Percentiles rank a stretch among this genome's conserved stretches.
Evolutionary conservation across 2,888 invertebrate species (phyloP).

Genomic region (Cacoxenus indagator): DNA sequence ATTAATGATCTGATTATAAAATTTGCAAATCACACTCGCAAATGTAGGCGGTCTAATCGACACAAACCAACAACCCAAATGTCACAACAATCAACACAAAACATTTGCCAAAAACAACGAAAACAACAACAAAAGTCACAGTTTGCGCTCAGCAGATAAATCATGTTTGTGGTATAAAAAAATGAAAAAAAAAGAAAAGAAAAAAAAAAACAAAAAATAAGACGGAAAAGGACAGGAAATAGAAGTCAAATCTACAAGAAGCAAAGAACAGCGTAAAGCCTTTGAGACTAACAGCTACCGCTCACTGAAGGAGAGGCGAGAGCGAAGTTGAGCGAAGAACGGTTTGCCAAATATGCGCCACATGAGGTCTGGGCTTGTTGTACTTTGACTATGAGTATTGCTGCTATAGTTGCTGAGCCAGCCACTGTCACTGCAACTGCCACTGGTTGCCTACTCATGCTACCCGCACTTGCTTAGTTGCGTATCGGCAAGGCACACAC

Average conservation of each 20-base stretch:
- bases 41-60: constrained; percentile 43
- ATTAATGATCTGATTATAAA: neutral
- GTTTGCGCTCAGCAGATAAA: neutral
- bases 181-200: neutral
- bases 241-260: constrained; percentile 29
- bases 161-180: neutral
- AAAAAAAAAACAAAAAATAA: neutral
- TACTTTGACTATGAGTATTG: neutral
- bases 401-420: neutral
- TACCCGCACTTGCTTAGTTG: neutral
- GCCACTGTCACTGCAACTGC: constrained; percentile 6
- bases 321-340: constrained; percentile 42
- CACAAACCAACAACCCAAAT: constrained; percentile 22
- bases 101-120: neutral
- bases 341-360: constrained; percentile 56
- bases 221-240: too few species aligned
- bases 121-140: neutral
- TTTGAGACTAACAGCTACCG: constrained; percentile 29
- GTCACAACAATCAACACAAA: constrained; percentile 23
- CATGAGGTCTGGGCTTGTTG: constrained; percentile 45
- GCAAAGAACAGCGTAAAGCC: constrained; percentile 20
- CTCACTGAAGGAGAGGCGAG: neutral
- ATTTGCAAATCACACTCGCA: constrained; percentile 12
- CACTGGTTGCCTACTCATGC: constrained; percentile 1
- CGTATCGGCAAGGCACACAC: neutral